Base-by-base conservation (phyloP, 2,113 vertebrate genomes). In the human (Homo sapiens) region DNA sequence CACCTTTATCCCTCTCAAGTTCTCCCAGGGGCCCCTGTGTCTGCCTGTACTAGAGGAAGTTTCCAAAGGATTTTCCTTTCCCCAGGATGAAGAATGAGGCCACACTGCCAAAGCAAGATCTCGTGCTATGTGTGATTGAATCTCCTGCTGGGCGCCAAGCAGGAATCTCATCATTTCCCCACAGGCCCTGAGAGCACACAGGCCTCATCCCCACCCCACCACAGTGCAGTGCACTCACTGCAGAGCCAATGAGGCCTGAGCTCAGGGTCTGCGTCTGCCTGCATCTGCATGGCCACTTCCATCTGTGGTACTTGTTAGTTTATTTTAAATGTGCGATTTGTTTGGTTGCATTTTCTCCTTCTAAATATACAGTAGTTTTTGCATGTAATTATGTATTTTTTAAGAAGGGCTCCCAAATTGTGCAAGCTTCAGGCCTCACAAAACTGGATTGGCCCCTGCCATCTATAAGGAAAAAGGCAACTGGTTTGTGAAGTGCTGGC, bases 161-260 rank as follows among this genome's bases (percentile, higher is more conserved):
- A 38, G n/a, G 57, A 55, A 61, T 48, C n/a, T 87, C 78, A n/a
- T 32, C 18, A 16, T 61, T 27, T 55, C 20, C 43, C 68, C 40
- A 25, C 13, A 79, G 59, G 40, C 38, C 30, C 52, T 0, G 0
- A 0, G 8, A 79, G 50, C 75, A 40, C 48, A 0, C 4, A 3
- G 61, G 55, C 68, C 70, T 79, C 8, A 0, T 68, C 40, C 50
- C 50, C 40, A n/a, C 32, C 9, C 22, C 6, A 22, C 55, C 40
- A 23, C 0, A 2, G 61, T 16, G n/a, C 4, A 0, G 61, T 8
- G 25, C 6, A 0, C 16, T 40, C 30, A 1, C n/a, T 0, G 6
- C 57, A 13, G 8, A 73, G 40, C 18, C 57, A 32, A 18, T 6
- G 55, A 84, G 57, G 40, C 57, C 48, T 6, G 8, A 76, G 50